phyloP scores from a whole-genome alignment of 2,797 vertebrate genomes.

The Protosalanx chinensis region DNA sequence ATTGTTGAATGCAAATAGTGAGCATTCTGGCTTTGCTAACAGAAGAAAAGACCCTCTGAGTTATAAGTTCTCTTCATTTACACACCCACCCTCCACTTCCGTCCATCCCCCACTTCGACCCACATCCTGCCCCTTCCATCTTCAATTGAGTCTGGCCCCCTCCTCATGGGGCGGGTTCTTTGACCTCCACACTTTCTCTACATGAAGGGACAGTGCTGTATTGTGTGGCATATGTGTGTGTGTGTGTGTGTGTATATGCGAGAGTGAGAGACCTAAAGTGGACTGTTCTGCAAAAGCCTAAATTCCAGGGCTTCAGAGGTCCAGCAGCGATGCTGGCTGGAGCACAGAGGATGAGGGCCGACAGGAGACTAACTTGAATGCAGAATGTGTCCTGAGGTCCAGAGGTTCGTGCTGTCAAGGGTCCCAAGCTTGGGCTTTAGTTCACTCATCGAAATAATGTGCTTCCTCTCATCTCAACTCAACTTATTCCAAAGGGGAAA shows the following conservation, averaged over 20 bases:
- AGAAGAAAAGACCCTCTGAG: slow-evolving; percentile 56
- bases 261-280: slow-evolving; percentile 28
- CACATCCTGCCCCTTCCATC: slow-evolving; percentile 30
- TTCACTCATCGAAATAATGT: slow-evolving; percentile 52
- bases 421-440: slow-evolving; percentile 60
- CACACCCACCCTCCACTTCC: slow-evolving; percentile 15
- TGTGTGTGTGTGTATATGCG: too few species aligned
- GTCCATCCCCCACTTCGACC: slow-evolving; percentile 23
- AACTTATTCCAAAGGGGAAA: slow-evolving; percentile 2
- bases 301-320: slow-evolving; percentile 40
- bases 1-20: slow-evolving; percentile 46
- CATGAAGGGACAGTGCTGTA: slow-evolving; percentile 42
- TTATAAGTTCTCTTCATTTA: slow-evolving; percentile 50
- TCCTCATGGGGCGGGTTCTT: slow-evolving; percentile 40
- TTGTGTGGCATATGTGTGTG: slow-evolving; percentile 5
- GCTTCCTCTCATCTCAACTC: slow-evolving; percentile 32
- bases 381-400: slow-evolving; percentile 48
- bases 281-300: slow-evolving; percentile 22
- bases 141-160: slow-evolving; percentile 38
- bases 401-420: slow-evolving; percentile 34
- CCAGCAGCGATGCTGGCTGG: slow-evolving; percentile 44
- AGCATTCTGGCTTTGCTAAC: slow-evolving; percentile 37
- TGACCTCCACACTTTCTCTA: slow-evolving; percentile 44
- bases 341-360: slow-evolving; percentile 43
- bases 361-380: slow-evolving; percentile 27